Conservation (phyloP, 1,140 invertebrate species). For the Batillaria attramentaria region DNA sequence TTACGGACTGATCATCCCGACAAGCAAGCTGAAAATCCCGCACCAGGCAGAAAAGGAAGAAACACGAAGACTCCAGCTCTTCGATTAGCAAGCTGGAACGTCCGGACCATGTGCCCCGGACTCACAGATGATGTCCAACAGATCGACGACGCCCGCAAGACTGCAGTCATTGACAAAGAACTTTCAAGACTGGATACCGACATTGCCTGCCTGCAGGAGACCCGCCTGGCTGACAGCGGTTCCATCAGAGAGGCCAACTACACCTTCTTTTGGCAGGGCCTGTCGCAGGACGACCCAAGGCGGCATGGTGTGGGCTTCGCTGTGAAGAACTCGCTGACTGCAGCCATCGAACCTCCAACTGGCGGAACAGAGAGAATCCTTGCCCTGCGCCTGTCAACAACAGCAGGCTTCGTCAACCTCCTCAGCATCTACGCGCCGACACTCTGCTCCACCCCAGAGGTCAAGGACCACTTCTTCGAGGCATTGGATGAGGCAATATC, state of each 20-base stretch:
- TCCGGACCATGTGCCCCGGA: no score
- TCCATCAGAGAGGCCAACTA: constrained; percentile 33
- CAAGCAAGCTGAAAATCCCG: no score
- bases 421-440: constrained; percentile 36
- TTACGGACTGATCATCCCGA: no score
- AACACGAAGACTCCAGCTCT: no score
- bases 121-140: no score
- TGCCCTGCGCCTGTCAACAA: constrained; percentile 31
- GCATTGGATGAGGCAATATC: no score
- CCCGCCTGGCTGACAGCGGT: constrained; percentile 32
- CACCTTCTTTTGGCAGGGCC: constrained; percentile 46
- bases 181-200: not conserved
- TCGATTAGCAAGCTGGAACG: no score
- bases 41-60: no score
- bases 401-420: constrained; percentile 30
- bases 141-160: no score
- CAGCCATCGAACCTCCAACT: constrained; percentile 18
- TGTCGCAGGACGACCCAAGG: constrained; percentile 5
- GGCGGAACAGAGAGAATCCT: constrained; percentile 34
- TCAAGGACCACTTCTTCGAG: constrained; percentile 38
- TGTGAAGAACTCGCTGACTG: constrained; percentile 24
- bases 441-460: constrained; percentile 22
- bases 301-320: constrained; percentile 24
- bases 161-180: constrained; percentile 5
- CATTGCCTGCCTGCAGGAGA: constrained; percentile 26